Conservation (phyloP, 2,888 invertebrate species). For the Pseudococcus jackbeardsleyi region DNA sequence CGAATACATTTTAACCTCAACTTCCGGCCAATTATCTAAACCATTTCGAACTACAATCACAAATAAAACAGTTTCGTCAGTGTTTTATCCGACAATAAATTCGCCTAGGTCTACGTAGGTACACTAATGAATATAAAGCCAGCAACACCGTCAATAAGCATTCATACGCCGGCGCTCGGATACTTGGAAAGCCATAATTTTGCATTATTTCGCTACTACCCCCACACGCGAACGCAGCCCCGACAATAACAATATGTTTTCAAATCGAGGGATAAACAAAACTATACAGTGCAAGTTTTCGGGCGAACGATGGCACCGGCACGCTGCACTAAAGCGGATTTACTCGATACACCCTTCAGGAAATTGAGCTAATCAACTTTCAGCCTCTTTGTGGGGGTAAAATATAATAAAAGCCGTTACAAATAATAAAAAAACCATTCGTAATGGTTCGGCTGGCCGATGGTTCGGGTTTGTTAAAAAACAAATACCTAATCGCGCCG, state of each 20-base stretch:
- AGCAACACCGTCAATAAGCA: background rate
- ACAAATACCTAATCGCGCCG: constrained; percentile 25
- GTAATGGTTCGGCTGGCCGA: constrained; percentile 36
- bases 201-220: background rate
- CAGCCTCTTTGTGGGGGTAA: constrained; percentile 48
- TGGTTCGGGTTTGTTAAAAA: constrained; percentile 41
- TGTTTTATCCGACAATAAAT: background rate
- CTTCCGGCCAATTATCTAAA: background rate
- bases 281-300: constrained; percentile 14
- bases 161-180: background rate
- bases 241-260: constrained; percentile 44
- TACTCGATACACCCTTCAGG: constrained; percentile 56
- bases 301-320: background rate
- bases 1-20: background rate
- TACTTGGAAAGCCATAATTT: constrained; percentile 32
- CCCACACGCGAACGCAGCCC: background rate
- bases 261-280: constrained; percentile 50
- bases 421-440: constrained; percentile 54
- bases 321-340: constrained; percentile 31
- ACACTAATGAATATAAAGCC: constrained; percentile 27
- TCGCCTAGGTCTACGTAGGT: background rate
- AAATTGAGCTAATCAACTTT: constrained; percentile 56
- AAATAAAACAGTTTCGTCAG: background rate
- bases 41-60: background rate
- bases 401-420: constrained; percentile 53